phyloP scores from a whole-genome alignment of 2,113 vertebrate genomes.

The Chaetorhynchus papuensis region DNA sequence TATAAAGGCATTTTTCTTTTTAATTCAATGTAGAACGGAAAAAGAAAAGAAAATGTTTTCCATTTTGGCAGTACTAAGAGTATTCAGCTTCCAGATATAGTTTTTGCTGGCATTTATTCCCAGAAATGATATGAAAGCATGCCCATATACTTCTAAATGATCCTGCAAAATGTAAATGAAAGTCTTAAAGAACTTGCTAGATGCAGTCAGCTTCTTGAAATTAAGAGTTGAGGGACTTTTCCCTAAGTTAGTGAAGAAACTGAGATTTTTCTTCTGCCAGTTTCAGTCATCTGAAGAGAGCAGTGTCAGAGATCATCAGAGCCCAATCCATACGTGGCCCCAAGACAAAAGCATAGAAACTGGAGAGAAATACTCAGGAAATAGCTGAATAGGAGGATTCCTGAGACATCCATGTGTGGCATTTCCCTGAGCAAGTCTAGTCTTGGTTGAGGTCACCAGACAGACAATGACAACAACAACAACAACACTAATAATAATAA shows the following conservation, averaged over 20 bases:
- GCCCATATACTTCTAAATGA: not conserved
- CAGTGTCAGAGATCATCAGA: not conserved
- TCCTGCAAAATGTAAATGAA: slow-evolving; percentile 24
- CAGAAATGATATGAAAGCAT: not conserved
- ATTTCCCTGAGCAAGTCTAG: not conserved
- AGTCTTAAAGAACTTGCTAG: not conserved
- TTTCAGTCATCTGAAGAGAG: not conserved
- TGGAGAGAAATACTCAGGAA: not conserved
- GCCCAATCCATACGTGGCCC: not conserved
- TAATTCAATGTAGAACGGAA: not conserved
- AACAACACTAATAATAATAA: not conserved
- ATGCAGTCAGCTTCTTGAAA: not conserved
- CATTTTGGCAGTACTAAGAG: not conserved
- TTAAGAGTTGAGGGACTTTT: not conserved
- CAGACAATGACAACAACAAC: not conserved
- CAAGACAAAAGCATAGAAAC: not conserved
- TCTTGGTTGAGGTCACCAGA: not conserved
- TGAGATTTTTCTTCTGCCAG: not conserved
- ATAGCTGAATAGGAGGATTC: not conserved
- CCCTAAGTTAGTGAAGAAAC: not conserved
- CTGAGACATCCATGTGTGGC: not conserved
- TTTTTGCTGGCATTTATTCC: not conserved
- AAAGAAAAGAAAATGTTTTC: not conserved
- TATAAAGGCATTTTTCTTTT: not conserved
- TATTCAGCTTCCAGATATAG: not conserved